phyloP scores from a whole-genome alignment of 2,113 vertebrate genomes.

The Chrysochloris asiatica region DNA sequence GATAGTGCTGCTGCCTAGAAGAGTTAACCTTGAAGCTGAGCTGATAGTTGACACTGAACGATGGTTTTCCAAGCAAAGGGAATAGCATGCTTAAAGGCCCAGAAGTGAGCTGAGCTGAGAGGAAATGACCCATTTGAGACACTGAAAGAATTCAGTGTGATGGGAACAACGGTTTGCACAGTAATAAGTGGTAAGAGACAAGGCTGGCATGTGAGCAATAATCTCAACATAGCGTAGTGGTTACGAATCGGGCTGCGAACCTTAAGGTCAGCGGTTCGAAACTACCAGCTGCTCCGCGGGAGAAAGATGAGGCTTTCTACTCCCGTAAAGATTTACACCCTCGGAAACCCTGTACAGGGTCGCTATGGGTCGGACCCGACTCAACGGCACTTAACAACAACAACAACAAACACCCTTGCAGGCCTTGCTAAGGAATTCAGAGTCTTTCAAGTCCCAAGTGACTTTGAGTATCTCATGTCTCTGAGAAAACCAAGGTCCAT shows the following conservation, averaged over 20 bases:
- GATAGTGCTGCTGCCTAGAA: not conserved
- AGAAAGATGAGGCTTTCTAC: too few species aligned
- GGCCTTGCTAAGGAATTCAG: not conserved
- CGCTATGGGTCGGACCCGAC: too few species aligned
- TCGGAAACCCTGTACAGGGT: too few species aligned
- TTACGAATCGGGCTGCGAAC: too few species aligned
- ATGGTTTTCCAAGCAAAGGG: not conserved
- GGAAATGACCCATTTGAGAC: not conserved
- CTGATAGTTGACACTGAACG: not conserved
- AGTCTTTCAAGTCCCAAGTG: not conserved
- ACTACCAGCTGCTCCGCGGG: too few species aligned
- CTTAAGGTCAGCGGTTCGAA: too few species aligned
- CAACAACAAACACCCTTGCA: rapidly evolving
- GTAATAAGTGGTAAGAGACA: rapidly evolving
- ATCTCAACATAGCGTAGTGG: too few species aligned
- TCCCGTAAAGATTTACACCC: too few species aligned
- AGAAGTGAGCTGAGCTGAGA: not conserved
- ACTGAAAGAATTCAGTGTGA: not conserved
- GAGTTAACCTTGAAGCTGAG: not conserved
- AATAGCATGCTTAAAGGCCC: not conserved
- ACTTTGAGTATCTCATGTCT: not conserved
- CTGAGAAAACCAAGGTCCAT: not conserved
- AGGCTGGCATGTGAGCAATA: too few species aligned
- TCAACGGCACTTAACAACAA: too few species aligned
- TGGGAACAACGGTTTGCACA: not conserved